phyloP scores from a whole-genome alignment of 2,888 invertebrate genomes.

The Epicampocera succincta region DNA sequence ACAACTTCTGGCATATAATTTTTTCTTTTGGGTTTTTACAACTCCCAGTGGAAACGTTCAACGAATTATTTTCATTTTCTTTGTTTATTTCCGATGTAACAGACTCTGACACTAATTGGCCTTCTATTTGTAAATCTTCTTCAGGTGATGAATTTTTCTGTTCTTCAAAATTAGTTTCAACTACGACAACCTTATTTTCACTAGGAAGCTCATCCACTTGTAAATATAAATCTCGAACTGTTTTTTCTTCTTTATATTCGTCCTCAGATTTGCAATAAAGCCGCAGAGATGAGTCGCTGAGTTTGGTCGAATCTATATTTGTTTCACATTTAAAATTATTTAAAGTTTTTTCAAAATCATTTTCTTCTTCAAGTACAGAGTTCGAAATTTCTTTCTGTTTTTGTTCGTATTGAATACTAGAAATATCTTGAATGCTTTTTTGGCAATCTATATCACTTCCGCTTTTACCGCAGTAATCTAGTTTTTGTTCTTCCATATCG shows the following conservation, averaged over 20 bases:
- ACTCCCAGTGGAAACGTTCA: conserved; percentile 70
- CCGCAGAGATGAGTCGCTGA: conserved; percentile 69
- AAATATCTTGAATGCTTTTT: too few relatives aligned
- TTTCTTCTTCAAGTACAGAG: neutral
- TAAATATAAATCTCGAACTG: conserved; percentile 62
- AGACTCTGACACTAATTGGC: conserved; percentile 1
- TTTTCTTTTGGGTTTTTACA: conserved; percentile 47
- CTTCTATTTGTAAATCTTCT: conserved; percentile 5
- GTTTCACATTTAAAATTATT: too few relatives aligned
- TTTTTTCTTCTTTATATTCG: conserved; percentile 29
- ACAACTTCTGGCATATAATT: conserved; percentile 68
- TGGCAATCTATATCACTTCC: conserved; percentile 25
- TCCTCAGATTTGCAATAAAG: conserved; percentile 50
- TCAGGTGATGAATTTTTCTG: neutral
- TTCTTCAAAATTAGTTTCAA: neutral
- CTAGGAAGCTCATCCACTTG: conserved; percentile 34
- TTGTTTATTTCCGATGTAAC: conserved; percentile 31
- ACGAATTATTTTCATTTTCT: conserved; percentile 39
- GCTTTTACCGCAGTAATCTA: neutral
- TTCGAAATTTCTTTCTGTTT: neutral
- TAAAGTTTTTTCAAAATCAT: too few relatives aligned
- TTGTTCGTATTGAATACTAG: too few relatives aligned
- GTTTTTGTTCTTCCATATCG: conserved; percentile 1
- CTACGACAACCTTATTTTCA: neutral
- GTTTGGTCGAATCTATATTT: conserved; percentile 56